Base-by-base conservation (phyloP, 1,140 invertebrate species). In the Phymorhynchus buccinoides region DNA sequence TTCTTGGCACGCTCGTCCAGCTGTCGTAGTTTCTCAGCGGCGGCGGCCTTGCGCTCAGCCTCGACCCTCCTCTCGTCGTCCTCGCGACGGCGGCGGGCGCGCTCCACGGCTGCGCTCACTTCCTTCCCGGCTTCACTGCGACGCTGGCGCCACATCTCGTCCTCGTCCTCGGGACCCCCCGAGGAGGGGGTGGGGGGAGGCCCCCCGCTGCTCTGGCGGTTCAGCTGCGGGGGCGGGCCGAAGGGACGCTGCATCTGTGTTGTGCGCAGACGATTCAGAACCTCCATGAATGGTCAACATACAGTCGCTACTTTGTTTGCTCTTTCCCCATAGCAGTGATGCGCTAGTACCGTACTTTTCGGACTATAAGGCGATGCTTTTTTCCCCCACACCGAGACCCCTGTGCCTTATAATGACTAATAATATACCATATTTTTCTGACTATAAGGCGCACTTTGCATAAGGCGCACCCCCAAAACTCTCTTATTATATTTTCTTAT, bases 51-150 rank as follows among this genome's bases (percentile, higher is more conserved):
- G 84, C 92, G 87, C 42, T 92, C 94, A 86, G 95, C 94, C 86
- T 96, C 95, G 88, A 95, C 96, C 78, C 96, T 95, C 88, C 96
- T 96, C 90, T 97, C 96, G 91, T 97, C 96, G 89, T 97, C 96
- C 89, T 97, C 96, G 88, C 96, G 96, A 22, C 96, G 94, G 87
- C 96, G 95, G 37, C 96, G 95, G 0, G 96, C 96, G 80, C 96
- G 94, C 87, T 96, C 96, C 4, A 96, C 95, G 1, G 95, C 96
- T 62, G 95, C 94, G 1, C 95, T 95, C 30, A 97, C 94, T 93
- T 96, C 95, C 90, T 95, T 94, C 87, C 96, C 95, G 79, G 96
- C 95, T 85, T 93, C 91, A 84, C 95, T 94, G 86, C 95, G 94
- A 88, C 96, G 96, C 22, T 95, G 94, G 95, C 96, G 96, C 16